phyloP scores from a whole-genome alignment of 2,888 invertebrate species.

The Unio delphinus region DNA sequence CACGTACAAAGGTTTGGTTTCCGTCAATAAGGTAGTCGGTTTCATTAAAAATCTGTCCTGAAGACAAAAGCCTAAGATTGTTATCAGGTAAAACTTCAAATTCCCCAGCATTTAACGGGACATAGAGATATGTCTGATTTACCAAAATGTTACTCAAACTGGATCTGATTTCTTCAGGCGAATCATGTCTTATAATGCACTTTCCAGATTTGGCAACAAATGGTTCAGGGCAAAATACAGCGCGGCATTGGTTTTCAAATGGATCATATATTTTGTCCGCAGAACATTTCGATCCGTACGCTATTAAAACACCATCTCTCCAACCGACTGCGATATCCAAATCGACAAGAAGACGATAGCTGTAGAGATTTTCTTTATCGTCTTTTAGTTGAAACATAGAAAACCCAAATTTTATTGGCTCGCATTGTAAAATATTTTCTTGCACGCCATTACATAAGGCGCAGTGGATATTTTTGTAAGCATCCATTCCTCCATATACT shows the following conservation, averaged over 20 bases:
- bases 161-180: neutral
- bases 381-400: neutral
- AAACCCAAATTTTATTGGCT: neutral
- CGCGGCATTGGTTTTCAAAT: conserved; percentile 23
- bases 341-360: conserved; percentile 17
- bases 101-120: conserved; percentile 8
- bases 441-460: conserved; percentile 47
- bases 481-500: conserved; percentile 4
- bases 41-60: conserved; percentile 9
- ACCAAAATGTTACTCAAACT: no score
- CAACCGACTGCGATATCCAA: conserved; percentile 8
- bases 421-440: conserved; percentile 4
- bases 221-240: conserved; percentile 18
- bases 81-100: conserved; percentile 12
- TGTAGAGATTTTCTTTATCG: conserved; percentile 8
- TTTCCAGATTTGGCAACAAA: conserved; percentile 8
- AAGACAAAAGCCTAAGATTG: conserved; percentile 10
- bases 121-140: conserved; percentile 1
- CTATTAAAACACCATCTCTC: neutral
- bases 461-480: conserved; percentile 53
- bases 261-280: conserved; percentile 35
- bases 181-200: conserved; percentile 6
- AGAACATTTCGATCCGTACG: conserved; percentile 11
- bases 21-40: conserved; percentile 18
- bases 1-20: conserved; percentile 28